Base-by-base conservation (phyloP, 2,888 invertebrate species). In the Drosophila austrosaltans region DNA sequence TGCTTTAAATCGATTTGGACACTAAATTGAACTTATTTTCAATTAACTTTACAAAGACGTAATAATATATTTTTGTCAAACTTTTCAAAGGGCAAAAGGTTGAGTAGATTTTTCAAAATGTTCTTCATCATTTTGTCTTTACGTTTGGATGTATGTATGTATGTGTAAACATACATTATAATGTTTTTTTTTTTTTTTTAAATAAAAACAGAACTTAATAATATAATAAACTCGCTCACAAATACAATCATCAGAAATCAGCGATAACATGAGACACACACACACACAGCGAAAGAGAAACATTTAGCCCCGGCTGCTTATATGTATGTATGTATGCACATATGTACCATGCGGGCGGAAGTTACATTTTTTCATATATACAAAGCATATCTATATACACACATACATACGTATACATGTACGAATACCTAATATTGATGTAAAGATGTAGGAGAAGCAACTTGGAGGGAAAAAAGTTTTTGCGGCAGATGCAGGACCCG, bases 151-250 rank as follows among this genome's bases (percentile, higher is more conserved):
- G n/a, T 16, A 44, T 44, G 20, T 44, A 20, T 44, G 44, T 44
- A 40, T 40, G 20, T 40, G 20, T 48, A 10, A 3, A 48, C 40
- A 40, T 53, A 70, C 42, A 70, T 71, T 48, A 48, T 44, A 22
- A 48, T 48, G 10, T 22, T 48, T 48, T 22, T 48, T 48, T 10
- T n/a, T 10, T 25, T 12, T 22, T 48, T 10, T 25, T 12, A 63
- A 70, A 53, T 20, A 10, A 54, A 71, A 63, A 63, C 58, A 64
- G 42, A 42, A 42, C 48, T 61, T 72, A 72, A 59, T 65, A 72
- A 65, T 53, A 30, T 22, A 48, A 48, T 48, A 48, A 25, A 22
- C 22, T 22, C 48, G 22, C 48, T 48, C 48, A 48, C 22, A 25
- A 48, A 22, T 48, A 48, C 48, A 25, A 48, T 48, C 48, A 25